Evolutionary conservation across 2,113 vertebrate species (phyloP).

Genomic region (Rhipidura dahli): DNA sequence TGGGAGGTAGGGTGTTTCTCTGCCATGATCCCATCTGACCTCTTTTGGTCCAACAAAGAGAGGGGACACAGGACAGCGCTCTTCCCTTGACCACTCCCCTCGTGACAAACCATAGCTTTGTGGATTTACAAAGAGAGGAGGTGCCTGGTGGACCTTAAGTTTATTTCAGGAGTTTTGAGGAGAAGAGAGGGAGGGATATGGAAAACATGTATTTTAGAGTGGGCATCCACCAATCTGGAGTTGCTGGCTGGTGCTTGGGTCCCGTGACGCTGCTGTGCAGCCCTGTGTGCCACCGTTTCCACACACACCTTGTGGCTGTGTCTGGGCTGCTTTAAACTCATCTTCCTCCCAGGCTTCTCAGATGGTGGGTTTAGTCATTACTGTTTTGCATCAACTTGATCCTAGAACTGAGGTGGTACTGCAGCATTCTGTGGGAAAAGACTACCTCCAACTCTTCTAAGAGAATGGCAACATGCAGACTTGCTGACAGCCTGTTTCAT

Average conservation of each 20-base stretch:
- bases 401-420: not conserved
- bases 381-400: not conserved
- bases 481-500: not conserved
- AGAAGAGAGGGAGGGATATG: rapidly evolving
- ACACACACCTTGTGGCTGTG: not conserved
- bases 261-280: not conserved
- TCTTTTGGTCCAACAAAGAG: not conserved
- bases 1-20: rapidly evolving
- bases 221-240: not conserved
- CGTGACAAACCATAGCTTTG: not conserved
- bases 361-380: not conserved
- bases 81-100: not conserved
- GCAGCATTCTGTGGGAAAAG: not conserved
- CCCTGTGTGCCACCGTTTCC: rapidly evolving
- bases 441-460: not conserved
- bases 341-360: not conserved
- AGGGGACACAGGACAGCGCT: not conserved
- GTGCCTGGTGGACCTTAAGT: not conserved
- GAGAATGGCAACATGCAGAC: not conserved
- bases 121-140: not conserved
- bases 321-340: not conserved
- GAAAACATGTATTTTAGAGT: rapidly evolving
- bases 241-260: rapidly evolving
- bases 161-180: not conserved
- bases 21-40: not conserved